Base-by-base conservation (phyloP, 2,113 vertebrate species). In the Muntiacus reevesi region DNA sequence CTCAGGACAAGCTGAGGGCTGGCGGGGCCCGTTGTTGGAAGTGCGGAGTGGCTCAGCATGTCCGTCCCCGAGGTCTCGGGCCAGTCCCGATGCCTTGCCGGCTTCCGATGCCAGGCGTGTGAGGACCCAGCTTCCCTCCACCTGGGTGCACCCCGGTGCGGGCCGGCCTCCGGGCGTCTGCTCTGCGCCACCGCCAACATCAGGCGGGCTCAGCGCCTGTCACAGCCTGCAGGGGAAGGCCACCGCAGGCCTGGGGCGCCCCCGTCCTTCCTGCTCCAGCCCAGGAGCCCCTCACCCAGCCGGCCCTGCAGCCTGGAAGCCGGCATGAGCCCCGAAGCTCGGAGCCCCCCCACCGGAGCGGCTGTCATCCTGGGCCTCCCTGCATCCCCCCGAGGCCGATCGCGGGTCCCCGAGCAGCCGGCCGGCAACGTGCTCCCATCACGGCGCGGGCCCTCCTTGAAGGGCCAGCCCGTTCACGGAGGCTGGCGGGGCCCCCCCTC, bases 1-100 rank as follows among this genome's bases (percentile, higher is more conserved):
- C 67, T 89, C 74, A 55, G 98, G 98, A 98, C 96, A 89, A 97
- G 98, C 98, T 79, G 62, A 98, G 97, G 79, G 36, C 59, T 1
- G 11, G 33, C 4, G 12, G 0, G 2, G 17, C 3, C 45, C 2
- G 0, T 6, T 11, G 43, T 16, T 2, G 13, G 62, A 16, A 7
- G 36, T 14, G 19, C 33, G 3, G 52, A 36, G 40, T 2, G 7
- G 36, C 19, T 71, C 0, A 1, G 19, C 23, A 0, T 1, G 16
- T 6, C 91, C 93, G 23, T 8, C 6, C 4, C 40, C 1, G 17
- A 28, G 27, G 78, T 50, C 57, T 1, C 16, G 1, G 88, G 67
- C 67, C 47, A 19, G 27, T n/a, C 36, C 54, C 1, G 1, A 4
- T 6, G 0, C 25, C 1, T 6, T 0, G 3, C 27, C 1, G 0